These are phyloP conservation scores for Mechanitis mazaeus DNA, from an alignment of 2,888 invertebrate species.

Conservation along the genomic window DNA sequence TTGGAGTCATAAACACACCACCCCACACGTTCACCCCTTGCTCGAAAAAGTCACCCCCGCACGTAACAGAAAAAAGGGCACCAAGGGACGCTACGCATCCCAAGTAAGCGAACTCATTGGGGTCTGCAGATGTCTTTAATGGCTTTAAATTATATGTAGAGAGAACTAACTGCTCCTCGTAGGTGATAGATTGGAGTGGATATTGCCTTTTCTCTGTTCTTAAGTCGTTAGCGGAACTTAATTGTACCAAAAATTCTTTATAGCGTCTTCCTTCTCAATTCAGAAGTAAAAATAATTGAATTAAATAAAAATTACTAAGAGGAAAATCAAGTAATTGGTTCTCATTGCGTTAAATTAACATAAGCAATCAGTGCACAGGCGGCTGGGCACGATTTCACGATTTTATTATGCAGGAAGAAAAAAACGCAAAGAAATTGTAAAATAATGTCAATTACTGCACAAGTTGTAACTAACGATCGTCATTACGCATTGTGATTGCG, in stretches of 20 bases:
- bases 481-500: slow-evolving; percentile 73
- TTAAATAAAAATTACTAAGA: slow-evolving; percentile 13
- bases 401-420: slow-evolving; percentile 62
- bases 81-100: slow-evolving; percentile 71
- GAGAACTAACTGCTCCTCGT: slow-evolving; percentile 67
- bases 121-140: slow-evolving; percentile 76
- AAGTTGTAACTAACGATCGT: slow-evolving; percentile 62
- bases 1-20: slow-evolving; percentile 64
- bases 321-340: slow-evolving; percentile 21
- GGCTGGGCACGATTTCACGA: slow-evolving; percentile 56
- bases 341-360: slow-evolving; percentile 29
- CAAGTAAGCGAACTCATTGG: slow-evolving; percentile 71
- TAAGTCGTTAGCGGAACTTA: slow-evolving; percentile 21
- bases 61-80: slow-evolving; percentile 73
- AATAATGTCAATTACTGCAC: slow-evolving; percentile 73
- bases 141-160: slow-evolving; percentile 76
- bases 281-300: no score
- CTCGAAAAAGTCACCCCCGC: slow-evolving; percentile 75
- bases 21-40: slow-evolving; percentile 72
- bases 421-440: slow-evolving; percentile 66
- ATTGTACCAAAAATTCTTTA: slow-evolving; percentile 4
- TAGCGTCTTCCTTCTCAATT: neutral
- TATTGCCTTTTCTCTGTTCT: slow-evolving; percentile 26
- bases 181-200: slow-evolving; percentile 61
- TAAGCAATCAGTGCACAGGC: slow-evolving; percentile 38